phyloP scores from a whole-genome alignment of 1,140 invertebrate genomes.

The Episyrphus balteatus region DNA sequence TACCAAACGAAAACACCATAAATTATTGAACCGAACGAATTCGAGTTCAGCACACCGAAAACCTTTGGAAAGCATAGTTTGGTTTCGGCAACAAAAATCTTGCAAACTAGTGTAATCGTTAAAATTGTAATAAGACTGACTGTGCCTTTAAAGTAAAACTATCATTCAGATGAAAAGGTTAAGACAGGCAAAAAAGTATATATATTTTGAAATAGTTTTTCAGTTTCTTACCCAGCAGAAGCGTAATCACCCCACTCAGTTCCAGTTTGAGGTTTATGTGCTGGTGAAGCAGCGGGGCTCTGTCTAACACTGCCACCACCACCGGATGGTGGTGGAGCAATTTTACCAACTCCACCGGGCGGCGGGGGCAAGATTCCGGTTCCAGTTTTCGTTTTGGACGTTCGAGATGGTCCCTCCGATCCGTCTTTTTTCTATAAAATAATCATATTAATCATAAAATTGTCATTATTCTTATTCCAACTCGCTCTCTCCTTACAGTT shows the following conservation, averaged over 20 bases:
- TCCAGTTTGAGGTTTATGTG: slow-evolving; percentile 47
- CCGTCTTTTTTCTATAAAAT: slow-evolving; percentile 74
- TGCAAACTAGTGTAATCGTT: too few species aligned
- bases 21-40: too few species aligned
- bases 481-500: slow-evolving; percentile 51
- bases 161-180: too few species aligned
- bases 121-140: too few species aligned
- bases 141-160: too few species aligned
- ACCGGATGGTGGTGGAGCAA: slow-evolving; percentile 78
- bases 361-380: slow-evolving; percentile 32
- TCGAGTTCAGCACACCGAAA: too few species aligned
- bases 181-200: too few species aligned
- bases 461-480: neutral
- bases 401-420: slow-evolving; percentile 50
- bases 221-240: slow-evolving; percentile 48
- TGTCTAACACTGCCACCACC: slow-evolving; percentile 41
- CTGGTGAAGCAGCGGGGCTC: slow-evolving; percentile 57
- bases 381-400: slow-evolving; percentile 45
- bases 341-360: slow-evolving; percentile 43
- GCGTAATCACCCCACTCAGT: slow-evolving; percentile 73
- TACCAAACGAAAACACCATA: too few species aligned
- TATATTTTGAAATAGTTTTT: too few species aligned
- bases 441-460: slow-evolving; percentile 1
- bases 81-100: too few species aligned
- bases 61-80: too few species aligned